Conservation (phyloP, 2,888 invertebrate species). For the Ormyrus pomaceus region DNA sequence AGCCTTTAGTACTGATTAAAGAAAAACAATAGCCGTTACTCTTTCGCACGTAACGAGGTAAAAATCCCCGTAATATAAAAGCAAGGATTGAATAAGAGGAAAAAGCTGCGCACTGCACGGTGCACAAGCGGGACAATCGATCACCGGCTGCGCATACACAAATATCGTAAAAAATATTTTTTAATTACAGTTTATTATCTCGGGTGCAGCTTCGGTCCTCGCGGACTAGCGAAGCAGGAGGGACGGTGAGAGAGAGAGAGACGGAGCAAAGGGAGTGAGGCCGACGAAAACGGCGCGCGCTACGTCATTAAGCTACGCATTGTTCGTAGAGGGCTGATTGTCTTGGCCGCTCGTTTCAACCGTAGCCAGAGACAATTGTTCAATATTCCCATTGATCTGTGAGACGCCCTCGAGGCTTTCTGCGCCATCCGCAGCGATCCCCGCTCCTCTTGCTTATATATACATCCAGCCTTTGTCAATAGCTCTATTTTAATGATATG, state of each 20-base stretch:
- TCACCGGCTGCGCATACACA: neutral
- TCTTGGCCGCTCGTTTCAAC: slow-evolving; percentile 74
- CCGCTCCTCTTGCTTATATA: slow-evolving; percentile 11
- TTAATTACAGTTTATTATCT: slow-evolving; percentile 52
- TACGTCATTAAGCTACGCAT: slow-evolving; percentile 75
- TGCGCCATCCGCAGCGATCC: slow-evolving; percentile 50
- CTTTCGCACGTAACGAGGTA: neutral
- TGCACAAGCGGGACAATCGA: too few relatives aligned
- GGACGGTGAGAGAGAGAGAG: slow-evolving; percentile 23
- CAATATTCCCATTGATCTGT: slow-evolving; percentile 76
- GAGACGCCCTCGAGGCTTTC: slow-evolving; percentile 65
- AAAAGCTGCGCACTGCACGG: too few relatives aligned
- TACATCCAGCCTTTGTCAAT: slow-evolving; percentile 71
- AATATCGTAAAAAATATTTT: slow-evolving; percentile 31
- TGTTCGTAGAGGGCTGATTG: slow-evolving; percentile 74
- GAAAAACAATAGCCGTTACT: neutral
- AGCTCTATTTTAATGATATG: slow-evolving; percentile 75
- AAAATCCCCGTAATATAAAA: neutral
- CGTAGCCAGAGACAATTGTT: slow-evolving; percentile 75
- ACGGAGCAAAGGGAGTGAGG: slow-evolving; percentile 45
- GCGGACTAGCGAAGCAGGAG: slow-evolving; percentile 10
- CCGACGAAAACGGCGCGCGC: slow-evolving; percentile 66
- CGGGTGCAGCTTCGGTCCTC: neutral
- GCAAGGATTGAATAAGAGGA: too few relatives aligned
- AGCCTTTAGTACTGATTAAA: neutral